Evolutionary conservation across 2,797 vertebrate genomes (phyloP), one percentile per base, ranked within the genome.

Genomic region (Sebastes iracundus): DNA sequence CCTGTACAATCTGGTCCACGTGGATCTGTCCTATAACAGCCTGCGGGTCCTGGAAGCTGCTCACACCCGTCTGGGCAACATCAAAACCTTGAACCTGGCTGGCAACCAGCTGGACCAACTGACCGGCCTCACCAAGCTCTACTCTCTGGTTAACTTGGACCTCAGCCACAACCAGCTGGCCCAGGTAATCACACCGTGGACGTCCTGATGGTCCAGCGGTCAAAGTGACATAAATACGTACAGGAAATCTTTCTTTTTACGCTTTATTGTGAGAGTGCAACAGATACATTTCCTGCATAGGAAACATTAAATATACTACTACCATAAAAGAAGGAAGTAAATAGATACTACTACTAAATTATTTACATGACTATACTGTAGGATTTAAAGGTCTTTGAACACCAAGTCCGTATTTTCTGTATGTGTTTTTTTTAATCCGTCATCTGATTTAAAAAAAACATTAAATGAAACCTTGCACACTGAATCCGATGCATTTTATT

Each of bases 11-110:
- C 96, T 99, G n/a, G 95, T 99, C 85, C 99, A 99, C 64, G 94
- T 99, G 93, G 98, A 99, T 86, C 94, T 99, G 86, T 99, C 98
- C 63, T 98, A 97, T 87, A 99, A 99, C 95, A 96, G 95, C 65
- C 95, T 99, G 16, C 90, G 80, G 7, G 92, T 95, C 2, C 90
- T 99, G 75, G 97, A 98, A 93, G 96, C 97, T 1, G 96, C 97
- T 87, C 97, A 99, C 92, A 97, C 97, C 9, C 97, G 97, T 70
- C 95, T 99, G 80, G 99, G 99, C 32, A 99, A 99, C 90, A 97
- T 99, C 86, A 99, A 99, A 91, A 99, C 98, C 4, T 93, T 99
- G 73, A 98, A 96, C 85, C 94, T 99, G 92, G 96, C 98, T 0
- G 99, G 98, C 2, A 99, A 99, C 94, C 96, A 97, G 56, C 93